Evolutionary conservation across 2,113 vertebrate genomes (phyloP), one percentile per base, ranked within the genome.

Genomic region (Paraplagusia blochii): DNA sequence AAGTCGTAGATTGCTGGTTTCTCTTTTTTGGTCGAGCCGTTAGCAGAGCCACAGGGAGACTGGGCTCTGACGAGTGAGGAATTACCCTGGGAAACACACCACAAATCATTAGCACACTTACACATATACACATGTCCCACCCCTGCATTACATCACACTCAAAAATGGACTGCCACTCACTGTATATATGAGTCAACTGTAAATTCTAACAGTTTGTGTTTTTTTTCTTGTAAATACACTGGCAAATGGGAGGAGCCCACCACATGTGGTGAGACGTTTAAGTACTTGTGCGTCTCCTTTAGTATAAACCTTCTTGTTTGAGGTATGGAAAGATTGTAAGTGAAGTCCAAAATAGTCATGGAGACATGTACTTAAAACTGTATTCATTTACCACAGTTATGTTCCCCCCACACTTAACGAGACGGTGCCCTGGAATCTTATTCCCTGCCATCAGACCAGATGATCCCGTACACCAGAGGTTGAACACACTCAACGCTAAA

Each of bases 1-100:
- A 99, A 90, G 59, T 98, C 94, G 76, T 95, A 58, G 87, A 98
- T 95, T 13, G 95, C 94, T 0, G 95, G 92, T 72, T 98, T 99
- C 84, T 98, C 95, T 62, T 94, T 95, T 88, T 92, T 95, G 86
- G 69, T 92, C 72, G 88, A 88, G 29, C 85, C 71, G 14, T 89
- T 86, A 9, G 90, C 88, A 0, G 90, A 91, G 74, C 90, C 84
- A 52, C 91, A 90, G 0, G 92, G 87, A 48, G 93, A 90, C 87
- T 92, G 93, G 11, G 62, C 55, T 49, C 90, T 88, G 47, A 88
- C 85, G 60, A 85, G 53, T 0, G 71, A 88, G 57, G 89, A 88
- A 13, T 88, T 92, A 68, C 91, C 92, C 95, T 97, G 89, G 52
- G 88, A 88, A 40, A 36, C 49, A 59, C 17, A 66, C 29, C 7